phyloP scores from a whole-genome alignment of 2,113 vertebrate species.

The Laterallus jamaicensis region DNA sequence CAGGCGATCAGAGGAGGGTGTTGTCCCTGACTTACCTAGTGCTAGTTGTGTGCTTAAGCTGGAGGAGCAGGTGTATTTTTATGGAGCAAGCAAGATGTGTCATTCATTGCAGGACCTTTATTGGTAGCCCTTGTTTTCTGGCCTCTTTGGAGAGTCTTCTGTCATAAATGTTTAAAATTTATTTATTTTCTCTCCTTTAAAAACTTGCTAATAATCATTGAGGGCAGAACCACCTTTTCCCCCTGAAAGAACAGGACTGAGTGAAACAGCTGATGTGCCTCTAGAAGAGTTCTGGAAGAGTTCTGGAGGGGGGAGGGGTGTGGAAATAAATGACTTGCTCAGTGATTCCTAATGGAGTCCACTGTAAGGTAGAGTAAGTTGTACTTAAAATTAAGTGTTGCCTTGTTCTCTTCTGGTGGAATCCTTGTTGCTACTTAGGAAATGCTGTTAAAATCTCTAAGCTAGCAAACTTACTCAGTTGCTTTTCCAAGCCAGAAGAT shows the following conservation, averaged over 20 bases:
- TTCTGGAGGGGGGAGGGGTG: no score
- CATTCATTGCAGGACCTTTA: not conserved
- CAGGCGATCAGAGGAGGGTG: not conserved
- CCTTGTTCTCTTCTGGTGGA: not conserved
- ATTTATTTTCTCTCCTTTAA: not conserved
- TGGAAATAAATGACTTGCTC: not conserved
- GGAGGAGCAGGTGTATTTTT: not conserved
- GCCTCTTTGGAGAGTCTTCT: not conserved
- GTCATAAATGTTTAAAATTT: no score
- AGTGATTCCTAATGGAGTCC: not conserved
- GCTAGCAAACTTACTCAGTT: not conserved
- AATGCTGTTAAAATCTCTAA: not conserved
- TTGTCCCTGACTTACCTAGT: not conserved
- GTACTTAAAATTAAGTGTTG: not conserved
- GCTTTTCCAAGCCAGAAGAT: not conserved
- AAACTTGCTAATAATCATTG: not conserved
- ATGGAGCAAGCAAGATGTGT: not conserved
- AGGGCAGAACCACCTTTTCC: not conserved
- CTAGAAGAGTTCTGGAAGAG: not conserved
- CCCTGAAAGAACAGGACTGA: not conserved
- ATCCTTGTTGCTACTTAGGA: not conserved
- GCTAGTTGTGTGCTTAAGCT: not conserved
- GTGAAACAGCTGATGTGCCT: not conserved
- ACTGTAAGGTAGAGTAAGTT: not conserved
- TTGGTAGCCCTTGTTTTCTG: not conserved